phyloP scores from a whole-genome alignment of 2,113 vertebrate species.

The Coregonus clupeaformis region DNA sequence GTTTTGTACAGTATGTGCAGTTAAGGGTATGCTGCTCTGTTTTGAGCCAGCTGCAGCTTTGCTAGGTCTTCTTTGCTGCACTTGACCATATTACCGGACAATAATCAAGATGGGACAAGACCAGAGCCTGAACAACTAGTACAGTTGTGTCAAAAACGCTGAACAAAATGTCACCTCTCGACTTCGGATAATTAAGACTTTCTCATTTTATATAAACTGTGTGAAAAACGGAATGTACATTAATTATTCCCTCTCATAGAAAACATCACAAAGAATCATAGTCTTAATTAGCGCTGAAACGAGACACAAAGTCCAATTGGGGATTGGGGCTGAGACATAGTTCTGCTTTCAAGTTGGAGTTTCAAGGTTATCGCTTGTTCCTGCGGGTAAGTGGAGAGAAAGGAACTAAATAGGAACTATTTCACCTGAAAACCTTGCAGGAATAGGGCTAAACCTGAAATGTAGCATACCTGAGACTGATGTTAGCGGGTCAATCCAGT shows the following conservation, averaged over 20 bases:
- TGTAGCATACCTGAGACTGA: slow-evolving; percentile 20
- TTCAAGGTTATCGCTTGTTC: slow-evolving; percentile 38
- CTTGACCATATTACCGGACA: too few relatives aligned
- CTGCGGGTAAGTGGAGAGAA: neutral
- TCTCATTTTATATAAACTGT: slow-evolving; percentile 11
- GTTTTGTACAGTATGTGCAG: too few relatives aligned
- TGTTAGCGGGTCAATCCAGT: slow-evolving; percentile 9
- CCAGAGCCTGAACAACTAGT: too few relatives aligned
- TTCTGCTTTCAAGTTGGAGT: slow-evolving; percentile 20
- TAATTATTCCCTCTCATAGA: slow-evolving; percentile 21
- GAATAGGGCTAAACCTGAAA: slow-evolving; percentile 8
- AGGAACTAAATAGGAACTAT: slow-evolving; percentile 4
- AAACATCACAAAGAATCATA: slow-evolving; percentile 23
- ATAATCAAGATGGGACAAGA: too few relatives aligned
- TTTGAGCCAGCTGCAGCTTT: too few relatives aligned
- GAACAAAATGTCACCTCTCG: too few relatives aligned
- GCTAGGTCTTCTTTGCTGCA: too few relatives aligned
- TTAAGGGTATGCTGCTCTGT: too few relatives aligned
- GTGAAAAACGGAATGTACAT: slow-evolving; percentile 8
- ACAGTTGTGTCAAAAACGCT: too few relatives aligned
- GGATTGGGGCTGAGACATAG: slow-evolving; percentile 30
- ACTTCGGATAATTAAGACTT: slow-evolving; percentile 16
- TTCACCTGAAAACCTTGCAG: slow-evolving; percentile 16
- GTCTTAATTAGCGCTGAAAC: slow-evolving; percentile 50
- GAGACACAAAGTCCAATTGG: slow-evolving; percentile 21